phyloP scores from a whole-genome alignment of 92 coral and sea anemone species.

The Galaxea fascicularis region DNA sequence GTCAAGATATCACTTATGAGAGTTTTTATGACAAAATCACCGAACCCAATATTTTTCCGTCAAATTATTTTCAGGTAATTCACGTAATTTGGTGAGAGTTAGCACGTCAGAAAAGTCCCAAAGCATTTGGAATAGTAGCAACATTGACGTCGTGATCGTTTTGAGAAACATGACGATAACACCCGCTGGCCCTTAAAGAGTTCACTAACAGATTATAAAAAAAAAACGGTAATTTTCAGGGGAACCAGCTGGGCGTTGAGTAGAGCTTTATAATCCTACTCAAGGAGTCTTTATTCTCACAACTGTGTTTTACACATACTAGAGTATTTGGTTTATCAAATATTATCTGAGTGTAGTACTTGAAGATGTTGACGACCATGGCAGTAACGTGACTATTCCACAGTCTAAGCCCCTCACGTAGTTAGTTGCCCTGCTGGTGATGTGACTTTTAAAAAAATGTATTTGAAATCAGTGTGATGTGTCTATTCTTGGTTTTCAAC shows the following conservation, averaged over 20 bases:
- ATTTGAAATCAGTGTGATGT: too few species aligned
- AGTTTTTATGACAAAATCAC: constrained; percentile 20
- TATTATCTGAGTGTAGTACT: too few species aligned
- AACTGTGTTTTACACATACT: not conserved
- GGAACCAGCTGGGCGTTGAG: constrained; percentile 13
- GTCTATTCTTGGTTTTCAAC: too few species aligned
- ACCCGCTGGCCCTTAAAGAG: constrained; percentile 33
- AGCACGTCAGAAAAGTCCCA: not conserved
- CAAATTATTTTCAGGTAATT: not conserved
- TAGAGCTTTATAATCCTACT: not conserved
- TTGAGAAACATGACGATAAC: not conserved
- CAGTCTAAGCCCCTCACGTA: constrained; percentile 5
- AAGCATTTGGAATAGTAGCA: not conserved
- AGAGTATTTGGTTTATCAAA: not conserved
- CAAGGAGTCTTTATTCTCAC: constrained; percentile 2
- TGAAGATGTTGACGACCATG: not conserved
- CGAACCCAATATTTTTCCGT: constrained; percentile 1
- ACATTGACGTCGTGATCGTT: constrained; percentile 8
- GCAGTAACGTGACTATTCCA: not conserved
- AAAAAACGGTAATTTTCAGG: not conserved
- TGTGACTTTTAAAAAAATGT: constrained; percentile 9
- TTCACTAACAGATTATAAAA: constrained; percentile 34
- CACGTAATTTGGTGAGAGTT: not conserved
- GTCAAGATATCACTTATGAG: constrained; percentile 77
- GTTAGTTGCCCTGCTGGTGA: not conserved